Base-by-base conservation (phyloP, 2,113 vertebrate species). In the Plecturocebus donacophilus region DNA sequence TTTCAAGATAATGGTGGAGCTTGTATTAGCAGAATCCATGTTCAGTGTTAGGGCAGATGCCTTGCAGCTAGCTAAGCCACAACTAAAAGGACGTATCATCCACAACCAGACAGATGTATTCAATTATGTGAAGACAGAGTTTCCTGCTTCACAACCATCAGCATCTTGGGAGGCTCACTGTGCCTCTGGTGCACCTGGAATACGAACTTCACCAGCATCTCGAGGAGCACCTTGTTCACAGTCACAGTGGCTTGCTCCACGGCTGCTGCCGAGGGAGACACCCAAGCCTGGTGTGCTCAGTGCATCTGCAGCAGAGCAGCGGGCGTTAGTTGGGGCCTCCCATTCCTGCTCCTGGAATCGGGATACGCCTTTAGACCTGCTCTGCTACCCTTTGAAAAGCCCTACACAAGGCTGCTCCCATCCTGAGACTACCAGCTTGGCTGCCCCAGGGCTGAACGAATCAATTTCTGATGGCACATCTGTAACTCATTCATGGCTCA, bases 381-480 rank as follows among this genome's bases (percentile, higher is more conserved):
- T 52, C 32, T 47, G 25, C 21, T 49, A 45, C 8, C 13, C 68
- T 68, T 42, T 2, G 3, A 79, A 42, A 38, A 90, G 32, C 76
- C 70, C 87, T 23, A 20, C 40, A 68, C 19, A 6, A 91, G 32
- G 70, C 45, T 83, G 21, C n/a, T 96, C 49, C 38, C 11, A 42
- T 91, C 76, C 86, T 7, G 23, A 73, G 54, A 45, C 94, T 42
- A 90, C 91, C 91, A 49, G 54, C 42, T 70, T 92, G 84, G 87
- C 82, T 90, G 71, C 49, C 58, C 56, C 32, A 16, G n/a, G 52
- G 61, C 93, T 7, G 42, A 96, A 96, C 42, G 8, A 94, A 68
- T 93, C 71, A 40, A 93, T 96, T 94, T 91, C 71, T 56, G 20
- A 73, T 82, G 77, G 66, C 52, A 61, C 89, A 90, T 97, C 91